phyloP scores from a whole-genome alignment of 2,888 invertebrate genomes.

The Drosophila borealis region DNA sequence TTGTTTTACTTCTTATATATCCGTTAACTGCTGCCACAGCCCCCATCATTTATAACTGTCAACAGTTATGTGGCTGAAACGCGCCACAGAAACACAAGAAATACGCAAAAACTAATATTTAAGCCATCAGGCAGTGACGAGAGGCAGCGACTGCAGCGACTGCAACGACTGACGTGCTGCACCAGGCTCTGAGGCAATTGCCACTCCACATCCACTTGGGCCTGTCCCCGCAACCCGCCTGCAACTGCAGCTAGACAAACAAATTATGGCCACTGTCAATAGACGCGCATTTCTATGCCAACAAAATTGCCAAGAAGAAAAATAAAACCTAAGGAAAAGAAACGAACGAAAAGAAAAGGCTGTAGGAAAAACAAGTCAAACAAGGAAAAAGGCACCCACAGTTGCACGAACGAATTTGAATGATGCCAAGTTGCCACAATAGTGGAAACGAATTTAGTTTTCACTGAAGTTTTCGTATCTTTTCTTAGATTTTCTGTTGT shows the following conservation, averaged over 20 bases:
- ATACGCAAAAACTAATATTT: constrained; percentile 70
- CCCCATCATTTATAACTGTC: constrained; percentile 80
- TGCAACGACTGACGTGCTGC: constrained; percentile 17
- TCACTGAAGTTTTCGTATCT: constrained; percentile 45
- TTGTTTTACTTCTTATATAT: constrained; percentile 25
- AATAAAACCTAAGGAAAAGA: constrained; percentile 5
- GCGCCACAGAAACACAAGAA: constrained; percentile 36
- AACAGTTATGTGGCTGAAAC: constrained; percentile 73
- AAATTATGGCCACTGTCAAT: constrained; percentile 82
- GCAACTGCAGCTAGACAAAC: constrained; percentile 73
- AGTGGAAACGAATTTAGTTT: constrained; percentile 41
- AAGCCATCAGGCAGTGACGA: constrained; percentile 72
- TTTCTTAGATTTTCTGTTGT: constrained; percentile 18
- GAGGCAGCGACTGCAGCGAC: constrained; percentile 18
- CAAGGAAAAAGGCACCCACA: constrained; percentile 62
- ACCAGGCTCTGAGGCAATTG: constrained; percentile 45
- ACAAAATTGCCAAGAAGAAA: constrained; percentile 59
- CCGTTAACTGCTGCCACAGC: constrained; percentile 40
- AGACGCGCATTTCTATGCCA: constrained; percentile 73
- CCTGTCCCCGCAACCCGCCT: neutral
- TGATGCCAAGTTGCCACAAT: constrained; percentile 62
- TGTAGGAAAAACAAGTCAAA: constrained; percentile 11
- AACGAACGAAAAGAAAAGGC: constrained; percentile 11
- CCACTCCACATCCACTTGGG: constrained; percentile 32
- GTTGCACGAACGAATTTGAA: constrained; percentile 64